Evolutionary conservation across 2,797 vertebrate genomes (phyloP).

Genomic region (Takifugu rubripes): DNA sequence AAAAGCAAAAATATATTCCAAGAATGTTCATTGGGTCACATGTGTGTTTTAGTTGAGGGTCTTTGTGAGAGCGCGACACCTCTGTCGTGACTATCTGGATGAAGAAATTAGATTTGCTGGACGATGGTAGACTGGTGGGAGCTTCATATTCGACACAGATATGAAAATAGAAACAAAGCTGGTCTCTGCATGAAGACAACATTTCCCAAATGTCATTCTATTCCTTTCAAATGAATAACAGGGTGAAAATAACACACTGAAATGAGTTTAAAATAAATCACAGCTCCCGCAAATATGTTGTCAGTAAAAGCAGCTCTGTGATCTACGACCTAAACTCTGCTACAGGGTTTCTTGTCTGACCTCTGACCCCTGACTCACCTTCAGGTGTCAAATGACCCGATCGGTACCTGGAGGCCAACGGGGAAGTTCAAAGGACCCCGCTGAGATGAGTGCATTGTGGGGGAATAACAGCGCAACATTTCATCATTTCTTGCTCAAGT

Average conservation of each 20-base stretch:
- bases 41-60: too few relatives aligned
- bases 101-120: neutral
- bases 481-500: slow-evolving; percentile 62
- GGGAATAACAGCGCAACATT: slow-evolving; percentile 76
- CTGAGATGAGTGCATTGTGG: slow-evolving; percentile 75
- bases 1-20: too few relatives aligned
- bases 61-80: too few relatives aligned
- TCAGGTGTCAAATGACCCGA: slow-evolving; percentile 73
- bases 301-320: slow-evolving; percentile 17
- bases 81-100: slow-evolving; percentile 1
- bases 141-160: too few relatives aligned
- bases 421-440: slow-evolving; percentile 73
- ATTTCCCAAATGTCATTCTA: slow-evolving; percentile 17
- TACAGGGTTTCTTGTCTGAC: slow-evolving; percentile 52
- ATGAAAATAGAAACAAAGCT: too few relatives aligned
- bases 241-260: slow-evolving; percentile 16
- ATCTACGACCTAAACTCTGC: slow-evolving; percentile 44
- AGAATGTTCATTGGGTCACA: too few relatives aligned
- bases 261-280: slow-evolving; percentile 2
- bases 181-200: neutral
- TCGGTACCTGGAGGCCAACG: slow-evolving; percentile 77
- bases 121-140: too few relatives aligned
- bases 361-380: slow-evolving; percentile 77
- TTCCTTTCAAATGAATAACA: slow-evolving; percentile 23
- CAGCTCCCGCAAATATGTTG: slow-evolving; percentile 4